A percentile compares a stretch with the other conserved stretches of the same genome.
Conservation (phyloP, 1,140 invertebrate species). For the Drosophila serrata region DNA sequence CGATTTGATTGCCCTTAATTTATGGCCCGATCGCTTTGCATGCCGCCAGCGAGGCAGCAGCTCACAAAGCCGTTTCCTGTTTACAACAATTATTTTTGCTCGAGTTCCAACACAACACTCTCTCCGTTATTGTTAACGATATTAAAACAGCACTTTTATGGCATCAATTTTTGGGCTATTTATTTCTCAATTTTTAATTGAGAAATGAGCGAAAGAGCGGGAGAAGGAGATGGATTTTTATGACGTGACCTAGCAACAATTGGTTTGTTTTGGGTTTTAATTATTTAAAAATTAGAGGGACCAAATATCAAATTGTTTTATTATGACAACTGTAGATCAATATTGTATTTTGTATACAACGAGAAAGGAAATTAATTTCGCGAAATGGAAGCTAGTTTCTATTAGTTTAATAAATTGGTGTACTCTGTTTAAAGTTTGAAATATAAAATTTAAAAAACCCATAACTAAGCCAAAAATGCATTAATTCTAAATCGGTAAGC, state of each 20-base stretch:
- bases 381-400: too few relatives aligned
- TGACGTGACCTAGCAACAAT: neutral
- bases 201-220: neutral
- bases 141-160: conserved; percentile 1
- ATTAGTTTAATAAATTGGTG: too few relatives aligned
- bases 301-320: too few relatives aligned
- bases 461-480: too few relatives aligned
- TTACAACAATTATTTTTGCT: conserved; percentile 14
- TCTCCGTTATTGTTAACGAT: conserved; percentile 1
- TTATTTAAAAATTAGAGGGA: neutral
- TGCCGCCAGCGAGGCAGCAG: conserved; percentile 10
- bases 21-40: conserved; percentile 25
- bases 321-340: too few relatives aligned
- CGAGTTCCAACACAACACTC: neutral
- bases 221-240: neutral
- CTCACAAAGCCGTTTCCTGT: conserved; percentile 2
- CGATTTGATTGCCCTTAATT: conserved; percentile 41
- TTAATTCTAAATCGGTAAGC: too few relatives aligned
- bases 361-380: too few relatives aligned
- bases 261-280: neutral
- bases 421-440: too few relatives aligned
- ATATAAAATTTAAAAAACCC: too few relatives aligned
- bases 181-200: neutral
- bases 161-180: neutral
- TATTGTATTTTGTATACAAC: too few relatives aligned